phyloP scores from a whole-genome alignment of 2,797 vertebrate species.

The Sebastes iracundus region DNA sequence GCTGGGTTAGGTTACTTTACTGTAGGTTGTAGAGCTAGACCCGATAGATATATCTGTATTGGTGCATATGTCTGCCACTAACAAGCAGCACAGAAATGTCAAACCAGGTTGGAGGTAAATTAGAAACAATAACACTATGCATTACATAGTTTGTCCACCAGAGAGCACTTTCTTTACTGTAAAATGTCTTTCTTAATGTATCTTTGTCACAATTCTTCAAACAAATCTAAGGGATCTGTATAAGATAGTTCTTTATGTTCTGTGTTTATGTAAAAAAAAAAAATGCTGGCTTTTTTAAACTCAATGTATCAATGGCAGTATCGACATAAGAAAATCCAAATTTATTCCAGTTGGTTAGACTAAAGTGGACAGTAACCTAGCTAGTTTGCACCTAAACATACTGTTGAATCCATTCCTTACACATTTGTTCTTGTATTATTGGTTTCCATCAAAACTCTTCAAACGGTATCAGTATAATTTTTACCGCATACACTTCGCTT shows the following conservation, averaged over 20 bases:
- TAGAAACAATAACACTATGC: not conserved
- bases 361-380: no score
- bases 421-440: not conserved
- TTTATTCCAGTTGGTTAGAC: no score
- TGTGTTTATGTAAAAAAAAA: not conserved
- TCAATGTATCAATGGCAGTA: fast-evolving
- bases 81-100: not conserved
- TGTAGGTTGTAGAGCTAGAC: not conserved
- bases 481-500: not conserved
- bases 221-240: not conserved
- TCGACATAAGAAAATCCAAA: not conserved
- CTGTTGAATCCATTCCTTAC: fast-evolving
- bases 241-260: not conserved
- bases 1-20: not conserved
- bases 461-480: not conserved
- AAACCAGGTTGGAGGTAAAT: fast-evolving
- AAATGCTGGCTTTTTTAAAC: not conserved
- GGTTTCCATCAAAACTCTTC: not conserved
- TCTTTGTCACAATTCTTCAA: not conserved
- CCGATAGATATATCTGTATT: not conserved
- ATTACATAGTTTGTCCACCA: not conserved
- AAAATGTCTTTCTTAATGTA: not conserved
- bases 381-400: not conserved
- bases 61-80: not conserved
- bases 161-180: not conserved